These are phyloP conservation scores for Benthosema pterotum DNA, from an alignment of 2,797 vertebrate genomes.

Conservation along the genomic window DNA sequence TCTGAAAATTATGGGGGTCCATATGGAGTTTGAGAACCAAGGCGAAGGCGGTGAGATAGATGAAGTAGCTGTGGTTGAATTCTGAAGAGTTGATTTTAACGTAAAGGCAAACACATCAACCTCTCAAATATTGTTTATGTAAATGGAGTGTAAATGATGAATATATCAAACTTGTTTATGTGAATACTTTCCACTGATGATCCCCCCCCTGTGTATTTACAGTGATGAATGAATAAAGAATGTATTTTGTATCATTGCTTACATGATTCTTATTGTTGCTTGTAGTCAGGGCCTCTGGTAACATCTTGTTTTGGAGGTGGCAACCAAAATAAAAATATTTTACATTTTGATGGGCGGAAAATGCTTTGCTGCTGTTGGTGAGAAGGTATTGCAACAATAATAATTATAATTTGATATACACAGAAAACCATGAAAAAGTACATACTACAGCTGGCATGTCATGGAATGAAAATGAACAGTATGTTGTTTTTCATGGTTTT, in stretches of 20 bases:
- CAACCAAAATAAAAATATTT: too few relatives aligned
- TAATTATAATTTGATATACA: too few relatives aligned
- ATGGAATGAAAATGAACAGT: too few relatives aligned
- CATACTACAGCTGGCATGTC: too few relatives aligned
- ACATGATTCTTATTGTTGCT: slow-evolving; percentile 9
- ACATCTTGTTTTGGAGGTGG: too few relatives aligned
- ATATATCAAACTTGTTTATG: slow-evolving; percentile 63
- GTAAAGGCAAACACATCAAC: slow-evolving; percentile 35
- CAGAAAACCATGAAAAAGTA: too few relatives aligned
- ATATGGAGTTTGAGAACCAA: background rate
- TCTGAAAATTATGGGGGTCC: too few relatives aligned
- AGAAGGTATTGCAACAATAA: too few relatives aligned
- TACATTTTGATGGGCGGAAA: too few relatives aligned
- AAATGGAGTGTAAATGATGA: slow-evolving; percentile 74
- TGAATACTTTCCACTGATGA: slow-evolving; percentile 64
- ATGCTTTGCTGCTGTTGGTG: too few relatives aligned
- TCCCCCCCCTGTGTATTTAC: slow-evolving; percentile 68
- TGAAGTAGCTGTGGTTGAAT: slow-evolving; percentile 36
- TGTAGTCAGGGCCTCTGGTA: too few relatives aligned
- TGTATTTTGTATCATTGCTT: slow-evolving; percentile 82
- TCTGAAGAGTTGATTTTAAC: slow-evolving; percentile 30
- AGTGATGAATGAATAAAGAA: slow-evolving; percentile 79
- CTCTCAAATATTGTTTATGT: slow-evolving; percentile 57
- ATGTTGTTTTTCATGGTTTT: too few relatives aligned
- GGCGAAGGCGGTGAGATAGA: slow-evolving; percentile 14